Evolutionary conservation across 2,888 invertebrate species (phyloP), one percentile per base, ranked within the genome.

Genomic region (Agonum fuliginosum): DNA sequence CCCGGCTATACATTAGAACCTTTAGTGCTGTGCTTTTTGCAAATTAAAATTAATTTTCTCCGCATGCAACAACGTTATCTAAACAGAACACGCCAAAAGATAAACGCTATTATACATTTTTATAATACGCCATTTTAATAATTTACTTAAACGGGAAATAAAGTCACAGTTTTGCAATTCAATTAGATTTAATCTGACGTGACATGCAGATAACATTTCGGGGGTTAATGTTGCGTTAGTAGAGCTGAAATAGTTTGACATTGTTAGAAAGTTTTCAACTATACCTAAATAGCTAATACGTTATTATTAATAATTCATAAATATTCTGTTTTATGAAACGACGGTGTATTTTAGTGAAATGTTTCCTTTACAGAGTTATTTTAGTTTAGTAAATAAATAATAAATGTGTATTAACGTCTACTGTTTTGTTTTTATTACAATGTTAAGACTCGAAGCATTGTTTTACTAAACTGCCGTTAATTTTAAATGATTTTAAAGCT

Each of bases 11-110:
- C 12, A 54, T 54, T 24, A 54, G 0, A 54, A 27, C 54, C 17
- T 17, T 62, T 62, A 62, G 30, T 62, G 58, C 17, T 14, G 58
- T 0, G 58, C 24, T 54, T 69, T 43, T 34, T 41, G 69, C 14
- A 43, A 73, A 54, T 73, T 54, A 58, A 73, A 73, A 37, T 73
- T 73, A 73, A 73, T 73, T 73, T 51, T 37, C 41, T n/a, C 54
- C 19, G 34, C 58, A 51, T 73, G 58, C 73, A 58, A 54, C 19
- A 41, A 19, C 30, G 34, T 72, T 72, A 72, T 51, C 54, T 22
- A 12, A 22, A 37, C 14, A 54, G n/a, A n/a, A 37, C 54, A 54
- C 73, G 54, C 70, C 27, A 48, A 70, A 41, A 70, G 54, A 51
- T 34, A 58, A 54, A 69, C n/a, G n/a, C n/a, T 65, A 30, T 10